Evolutionary conservation across 2,113 vertebrate genomes (phyloP).

Genomic region (Crotalus helleri): DNA sequence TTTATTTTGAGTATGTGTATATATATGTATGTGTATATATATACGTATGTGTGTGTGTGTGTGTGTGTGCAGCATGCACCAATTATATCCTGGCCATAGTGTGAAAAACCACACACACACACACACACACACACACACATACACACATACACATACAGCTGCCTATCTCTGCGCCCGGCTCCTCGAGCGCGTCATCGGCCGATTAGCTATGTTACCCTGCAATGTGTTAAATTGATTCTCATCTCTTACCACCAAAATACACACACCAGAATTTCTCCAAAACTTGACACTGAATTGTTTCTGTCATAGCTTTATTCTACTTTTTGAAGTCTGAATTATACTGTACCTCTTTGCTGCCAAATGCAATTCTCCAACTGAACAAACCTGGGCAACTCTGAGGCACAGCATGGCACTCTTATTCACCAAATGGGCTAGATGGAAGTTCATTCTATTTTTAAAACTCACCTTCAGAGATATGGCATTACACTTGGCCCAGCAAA

Average conservation of each 20-base stretch:
- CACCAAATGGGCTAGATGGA: neutral
- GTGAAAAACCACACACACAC: no score
- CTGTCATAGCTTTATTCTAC: neutral
- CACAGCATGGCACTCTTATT: neutral
- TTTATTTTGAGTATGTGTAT: no score
- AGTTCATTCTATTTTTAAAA: neutral
- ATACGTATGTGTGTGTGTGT: no score
- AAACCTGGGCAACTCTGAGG: neutral
- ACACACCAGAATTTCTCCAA: neutral
- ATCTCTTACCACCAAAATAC: neutral
- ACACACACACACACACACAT: no score
- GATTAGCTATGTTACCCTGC: no score
- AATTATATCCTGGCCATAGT: no score
- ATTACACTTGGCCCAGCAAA: neutral
- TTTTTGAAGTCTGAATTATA: neutral
- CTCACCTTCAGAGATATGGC: neutral
- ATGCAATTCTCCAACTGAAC: neutral
- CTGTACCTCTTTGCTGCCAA: neutral
- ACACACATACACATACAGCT: no score
- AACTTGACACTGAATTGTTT: neutral
- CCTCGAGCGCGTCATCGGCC: no score
- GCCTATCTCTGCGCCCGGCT: no score
- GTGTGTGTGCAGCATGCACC: no score
- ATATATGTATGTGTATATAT: no score
- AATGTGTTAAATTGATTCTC: no score